Base-by-base conservation (phyloP, 30 jellyfish, hydroid and myxozoan species). In the Pseudorhiza aurosa region DNA sequence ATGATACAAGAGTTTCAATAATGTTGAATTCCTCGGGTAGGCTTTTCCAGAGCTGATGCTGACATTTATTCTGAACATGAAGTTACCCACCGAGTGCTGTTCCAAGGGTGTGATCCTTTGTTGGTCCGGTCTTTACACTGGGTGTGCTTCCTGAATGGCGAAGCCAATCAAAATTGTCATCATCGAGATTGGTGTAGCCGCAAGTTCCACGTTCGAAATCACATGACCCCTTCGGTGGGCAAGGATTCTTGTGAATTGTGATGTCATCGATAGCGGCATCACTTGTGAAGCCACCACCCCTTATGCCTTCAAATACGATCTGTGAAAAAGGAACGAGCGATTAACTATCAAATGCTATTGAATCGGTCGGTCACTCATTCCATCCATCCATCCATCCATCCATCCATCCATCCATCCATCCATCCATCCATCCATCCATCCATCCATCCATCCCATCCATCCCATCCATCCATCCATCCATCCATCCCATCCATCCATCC, bases 191-290 rank as follows among this genome's bases (percentile, higher is more conserved):
- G 17, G 78, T 50, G 67, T 78, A 92, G 0, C 96, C 96, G 77
- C 98, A 92, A 8, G 77, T 56, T 17, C 91, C 88, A 33, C 67
- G 62, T 39, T 92, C 98, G 44, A 92, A 92, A 67, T 92, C 98
- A 67, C 98, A 92, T 25, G 95, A 64, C 24, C 98, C 98, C 53
- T 68, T 81, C 10, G 98, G 94, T 40, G 94, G 91, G 68, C 98
- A 92, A 43, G 87, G 96, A 50, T 92, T 92, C 46, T 85, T 70
- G 58, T 65, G 93, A 1, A 92, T 77, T 4, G 71, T 64, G 35
- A 92, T 55, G 73, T 92, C 98, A 81, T 92, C 98, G 18, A 92
- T 81, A 31, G 98, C 98, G 18, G 90, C 81, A 71, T 92, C 98
- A 60, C 97, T 87, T n/a, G 82, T 59, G 80, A 1, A 92, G 25